Evolutionary conservation across 2,113 vertebrate species (phyloP).

Genomic region (Lophotis ruficrista): DNA sequence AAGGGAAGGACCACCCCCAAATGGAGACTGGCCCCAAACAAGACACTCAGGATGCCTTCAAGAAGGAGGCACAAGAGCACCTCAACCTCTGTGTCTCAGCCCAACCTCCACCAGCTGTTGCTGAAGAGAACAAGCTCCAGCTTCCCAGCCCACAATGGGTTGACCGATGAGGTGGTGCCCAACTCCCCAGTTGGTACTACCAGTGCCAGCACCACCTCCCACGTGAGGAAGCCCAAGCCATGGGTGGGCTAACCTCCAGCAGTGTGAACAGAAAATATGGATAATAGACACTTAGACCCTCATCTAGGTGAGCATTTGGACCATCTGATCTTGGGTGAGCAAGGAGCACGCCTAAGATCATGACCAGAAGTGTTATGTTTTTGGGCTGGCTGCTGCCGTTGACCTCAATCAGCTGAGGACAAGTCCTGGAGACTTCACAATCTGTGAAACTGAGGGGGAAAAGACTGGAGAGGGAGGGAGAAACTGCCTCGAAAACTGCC

Average conservation of each 20-base stretch:
- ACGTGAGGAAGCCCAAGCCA: fast-evolving
- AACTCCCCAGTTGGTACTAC: background rate
- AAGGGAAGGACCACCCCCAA: background rate
- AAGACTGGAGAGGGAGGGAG: background rate
- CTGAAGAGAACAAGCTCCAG: background rate
- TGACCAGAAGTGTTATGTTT: background rate
- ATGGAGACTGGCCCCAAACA: background rate
- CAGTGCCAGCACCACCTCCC: background rate
- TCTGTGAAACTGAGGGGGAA: background rate
- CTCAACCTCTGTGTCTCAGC: background rate
- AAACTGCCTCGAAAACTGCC: slow-evolving; percentile 18
- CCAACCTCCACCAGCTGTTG: background rate
- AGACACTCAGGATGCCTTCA: background rate
- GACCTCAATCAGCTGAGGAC: background rate
- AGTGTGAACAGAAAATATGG: fast-evolving
- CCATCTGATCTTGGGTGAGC: background rate
- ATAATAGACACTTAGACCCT: background rate
- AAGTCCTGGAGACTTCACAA: background rate
- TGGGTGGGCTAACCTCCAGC: background rate
- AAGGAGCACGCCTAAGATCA: background rate
- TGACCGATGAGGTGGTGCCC: background rate
- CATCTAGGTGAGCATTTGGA: background rate
- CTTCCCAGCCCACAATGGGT: background rate
- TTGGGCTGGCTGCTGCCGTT: background rate
- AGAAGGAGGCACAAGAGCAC: background rate